Base-by-base conservation (phyloP, 2,113 vertebrate species). In the Calyptomena viridis region DNA sequence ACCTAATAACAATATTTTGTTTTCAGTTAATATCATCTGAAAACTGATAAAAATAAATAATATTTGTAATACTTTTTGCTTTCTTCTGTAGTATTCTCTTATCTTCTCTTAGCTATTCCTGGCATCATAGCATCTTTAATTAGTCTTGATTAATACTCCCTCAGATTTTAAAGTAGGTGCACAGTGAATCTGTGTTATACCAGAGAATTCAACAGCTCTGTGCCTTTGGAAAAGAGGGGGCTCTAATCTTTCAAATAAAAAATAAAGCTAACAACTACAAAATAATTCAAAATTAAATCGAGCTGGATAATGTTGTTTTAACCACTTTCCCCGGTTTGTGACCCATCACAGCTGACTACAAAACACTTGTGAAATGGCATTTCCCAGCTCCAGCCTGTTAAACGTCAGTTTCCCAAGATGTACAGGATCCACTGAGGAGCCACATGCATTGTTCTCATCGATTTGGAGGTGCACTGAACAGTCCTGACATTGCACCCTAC, bases 31-130 rank as follows among this genome's bases (percentile, higher is more conserved):
- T 62, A 46, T 22, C 85, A 17, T 59, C 63, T 84, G 56, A 81
- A 39, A n/a, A 76, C 12, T 79, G 31, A 64, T 87, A 8, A 22
- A 92, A 96, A 94, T 90, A 95, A 91, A 95, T 37, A 76, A 52
- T 64, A 89, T 91, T 96, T 84, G 77, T 75, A 90, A 11, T 81
- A 86, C 1, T 18, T 81, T 89, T 58, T 55, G 6, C 8, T 76
- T 84, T 77, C 9, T 5, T 55, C 12, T 53, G 33, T 92, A 30
- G 5, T 60, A 47, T 82, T 93, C 21, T 19, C 23, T 66, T 28
- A 42, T 7, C 35, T 84, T 83, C 25, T 80, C 24, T 49, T 20
- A 55, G 16, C 9, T 19, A 31, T 52, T 87, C 22, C 42, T 68
- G n/a, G 20, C 37, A 37, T 64, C 4, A 3, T 20, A 72, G 4